Base-by-base conservation (phyloP, 2,888 invertebrate genomes). In the Hipparchia sbordonii region DNA sequence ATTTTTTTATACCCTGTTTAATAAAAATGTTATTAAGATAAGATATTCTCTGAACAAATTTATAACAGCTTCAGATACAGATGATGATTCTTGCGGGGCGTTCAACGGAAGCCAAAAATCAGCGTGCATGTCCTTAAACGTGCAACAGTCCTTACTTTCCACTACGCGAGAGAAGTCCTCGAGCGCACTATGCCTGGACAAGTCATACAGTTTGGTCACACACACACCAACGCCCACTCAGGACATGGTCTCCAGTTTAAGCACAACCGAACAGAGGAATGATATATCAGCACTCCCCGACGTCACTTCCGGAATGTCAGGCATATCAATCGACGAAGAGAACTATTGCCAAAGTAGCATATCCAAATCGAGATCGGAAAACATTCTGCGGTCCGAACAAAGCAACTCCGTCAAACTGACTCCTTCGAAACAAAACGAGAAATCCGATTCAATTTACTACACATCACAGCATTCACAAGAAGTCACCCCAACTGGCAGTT, bases 211-310 rank as follows among this genome's bases (percentile, higher is more conserved):
- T 74, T 79, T 92, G 77, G 86, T 92, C 81, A 94, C 94, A 45
- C 93, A 94, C 80, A 94, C 94, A 0, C 94, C 94, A 1, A 94
- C 94, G 0, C 93, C 94, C 4, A 94, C 94, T 0, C 94, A 94
- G 75, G 94, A 94, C 82, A 94, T 94, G 94, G 94, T 94, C 45
- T 94, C 94, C 1, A 94, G 94, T 71, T 89, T 94, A 46, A 94
- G 93, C 77, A 94, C 92, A 0, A 93, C 94, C 0, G 94, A 94
- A 77, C 93, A 93, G 76, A 83, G 91, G 39, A 91, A 93, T 80
- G 94, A 94, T 79, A 79, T 83, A 45, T 94, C 94, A 6, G 90
- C 92, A 0, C 77, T 93, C 1, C 93, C 94, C 0, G 94, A 94
- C 76, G 82, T 93, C 63, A 92, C 90, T 0, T 94, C 94, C 0